Evolutionary conservation across 2,113 vertebrate species (phyloP), one percentile per base, ranked within the genome.

Genomic region (Aramus guarauna): DNA sequence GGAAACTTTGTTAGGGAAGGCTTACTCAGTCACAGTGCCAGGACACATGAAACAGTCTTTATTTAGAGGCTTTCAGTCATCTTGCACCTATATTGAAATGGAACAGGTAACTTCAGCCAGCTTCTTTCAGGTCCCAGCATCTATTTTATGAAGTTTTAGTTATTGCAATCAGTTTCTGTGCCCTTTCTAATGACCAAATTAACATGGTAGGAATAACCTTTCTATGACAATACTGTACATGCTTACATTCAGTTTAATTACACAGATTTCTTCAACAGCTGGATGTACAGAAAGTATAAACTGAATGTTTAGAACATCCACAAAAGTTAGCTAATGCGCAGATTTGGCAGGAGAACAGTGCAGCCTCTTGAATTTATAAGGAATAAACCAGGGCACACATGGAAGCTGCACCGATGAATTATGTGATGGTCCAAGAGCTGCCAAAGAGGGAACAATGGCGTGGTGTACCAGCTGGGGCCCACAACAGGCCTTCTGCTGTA

Each of bases 121-220:
- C 53, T 45, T 53, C 62, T 68, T 45, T 59, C 64, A 60, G 47
- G 47, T n/a, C 34, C 67, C n/a, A 16, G 15, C n/a, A 16, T 11
- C 15, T 34, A 6, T 29, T 50, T 16, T 11, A 8, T 11, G 63
- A 72, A 39, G 36, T 47, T 83, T 67, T 27, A 41, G 56, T 50
- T 60, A 14, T 3, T 63, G n/a, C 32, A 48, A 0, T 48, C 36
- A 3, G 22, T 71, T 92, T 68, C 73, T 3, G 0, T 62, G n/a
- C 56, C 45, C 68, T 52, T 73, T 75, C 58, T 37, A n/a, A 20
- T 53, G 41, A 62, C 62, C 30, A 64, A 34, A 69, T 62, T 52
- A 43, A 41, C 37, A 3, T 9, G 21, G 27, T 52, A 43, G 27
- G 36, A 64, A 24, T 36, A 27, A 67, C n/a, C 19, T 32, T 63